Evolutionary conservation across 1,140 invertebrate species (phyloP).

Genomic region (Eubasilissa regina): DNA sequence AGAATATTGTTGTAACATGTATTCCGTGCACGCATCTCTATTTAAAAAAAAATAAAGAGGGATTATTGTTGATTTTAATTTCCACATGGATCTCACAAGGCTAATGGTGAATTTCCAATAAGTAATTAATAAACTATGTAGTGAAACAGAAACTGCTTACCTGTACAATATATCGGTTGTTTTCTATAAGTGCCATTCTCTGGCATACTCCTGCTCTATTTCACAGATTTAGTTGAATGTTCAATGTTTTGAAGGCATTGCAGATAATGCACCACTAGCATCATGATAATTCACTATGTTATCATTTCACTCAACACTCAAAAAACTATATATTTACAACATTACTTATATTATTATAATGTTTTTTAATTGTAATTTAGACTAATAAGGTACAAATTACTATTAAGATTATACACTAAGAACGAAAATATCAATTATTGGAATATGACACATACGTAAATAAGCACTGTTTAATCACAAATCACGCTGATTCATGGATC

Average conservation of each 20-base stretch:
- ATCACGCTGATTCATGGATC: constrained; percentile 27
- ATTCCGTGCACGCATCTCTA: too few species aligned
- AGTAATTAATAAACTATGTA: not conserved
- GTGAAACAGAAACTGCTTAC: constrained; percentile 61
- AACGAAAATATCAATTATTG: not conserved
- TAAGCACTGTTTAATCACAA: constrained; percentile 12
- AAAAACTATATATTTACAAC: constrained; percentile 2
- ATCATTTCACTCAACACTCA: constrained; percentile 16
- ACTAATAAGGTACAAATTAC: not conserved
- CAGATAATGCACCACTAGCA: constrained; percentile 37
- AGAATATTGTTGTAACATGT: too few species aligned
- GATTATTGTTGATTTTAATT: too few species aligned
- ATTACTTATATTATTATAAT: not conserved
- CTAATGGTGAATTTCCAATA: too few species aligned
- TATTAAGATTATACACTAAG: constrained; percentile 3
- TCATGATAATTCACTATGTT: constrained; percentile 31
- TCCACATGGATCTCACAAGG: too few species aligned
- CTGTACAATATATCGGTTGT: constrained; percentile 75
- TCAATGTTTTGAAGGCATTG: constrained; percentile 33
- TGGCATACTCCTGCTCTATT: constrained; percentile 67
- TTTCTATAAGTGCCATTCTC: constrained; percentile 72
- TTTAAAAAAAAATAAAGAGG: too few species aligned
- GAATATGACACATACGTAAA: too few species aligned
- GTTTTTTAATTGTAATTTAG: constrained; percentile 4
- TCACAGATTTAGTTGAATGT: constrained; percentile 48